Evolutionary conservation across 2,797 vertebrate species (phyloP).

Genomic region (Pangasius mekongensis): DNA sequence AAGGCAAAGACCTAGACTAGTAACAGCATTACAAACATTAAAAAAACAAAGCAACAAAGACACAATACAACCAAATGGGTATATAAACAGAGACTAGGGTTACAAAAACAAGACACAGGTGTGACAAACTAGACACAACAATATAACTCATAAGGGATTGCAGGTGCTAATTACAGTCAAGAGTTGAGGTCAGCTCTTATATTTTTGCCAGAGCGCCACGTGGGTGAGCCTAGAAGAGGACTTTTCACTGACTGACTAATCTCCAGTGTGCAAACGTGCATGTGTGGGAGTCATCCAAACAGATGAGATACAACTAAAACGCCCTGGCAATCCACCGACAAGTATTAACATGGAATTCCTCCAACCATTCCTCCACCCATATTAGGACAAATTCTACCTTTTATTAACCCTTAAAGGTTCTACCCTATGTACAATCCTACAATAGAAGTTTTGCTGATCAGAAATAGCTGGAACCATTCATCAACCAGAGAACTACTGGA

Average conservation of each 20-base stretch:
- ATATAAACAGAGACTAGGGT: background rate
- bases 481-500: background rate
- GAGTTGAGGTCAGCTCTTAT: background rate
- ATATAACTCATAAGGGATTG: background rate
- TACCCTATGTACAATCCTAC: background rate
- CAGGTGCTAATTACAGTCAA: conserved; percentile 16
- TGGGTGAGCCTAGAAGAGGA: background rate
- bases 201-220: background rate
- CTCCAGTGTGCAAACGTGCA: background rate
- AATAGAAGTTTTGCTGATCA: background rate
- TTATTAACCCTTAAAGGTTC: background rate
- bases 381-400: background rate
- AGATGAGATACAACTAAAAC: background rate
- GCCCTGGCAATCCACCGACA: background rate
- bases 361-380: background rate
- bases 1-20: background rate
- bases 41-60: background rate
- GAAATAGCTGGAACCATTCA: background rate
- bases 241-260: background rate
- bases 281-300: background rate
- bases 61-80: background rate
- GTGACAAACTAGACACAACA: conserved; percentile 22
- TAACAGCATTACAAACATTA: background rate
- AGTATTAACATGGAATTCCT: background rate
- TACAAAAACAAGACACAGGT: background rate